Evolutionary conservation across 2,797 vertebrate species (phyloP).

Genomic region (Lepus oiostolus): DNA sequence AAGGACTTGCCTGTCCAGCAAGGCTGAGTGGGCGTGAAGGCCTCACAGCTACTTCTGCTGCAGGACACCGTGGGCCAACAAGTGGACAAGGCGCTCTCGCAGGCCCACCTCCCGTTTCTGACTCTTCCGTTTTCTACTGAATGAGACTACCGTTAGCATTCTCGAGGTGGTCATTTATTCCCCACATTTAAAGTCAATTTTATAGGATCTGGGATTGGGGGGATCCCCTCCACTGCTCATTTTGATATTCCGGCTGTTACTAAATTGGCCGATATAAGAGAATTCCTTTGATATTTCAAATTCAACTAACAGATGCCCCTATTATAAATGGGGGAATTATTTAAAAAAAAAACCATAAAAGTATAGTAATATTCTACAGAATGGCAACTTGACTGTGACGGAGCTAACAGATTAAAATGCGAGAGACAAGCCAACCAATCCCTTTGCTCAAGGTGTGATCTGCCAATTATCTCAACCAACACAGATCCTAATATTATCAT

Average conservation of each 20-base stretch:
- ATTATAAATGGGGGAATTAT: conserved; percentile 46
- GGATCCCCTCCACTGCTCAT: conserved; percentile 66
- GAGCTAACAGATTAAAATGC: conserved; percentile 68
- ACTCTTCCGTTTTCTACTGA: not conserved
- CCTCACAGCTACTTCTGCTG: not conserved
- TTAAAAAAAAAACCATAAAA: not conserved
- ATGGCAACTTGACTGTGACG: conserved; percentile 62
- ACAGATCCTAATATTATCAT: conserved; percentile 88
- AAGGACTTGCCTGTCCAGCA: not conserved
- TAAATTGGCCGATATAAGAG: conserved; percentile 48
- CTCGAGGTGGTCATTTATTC: not conserved
- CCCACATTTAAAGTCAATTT: not conserved
- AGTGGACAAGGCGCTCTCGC: not conserved
- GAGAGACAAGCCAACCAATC: conserved; percentile 76
- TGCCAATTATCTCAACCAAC: conserved; percentile 87
- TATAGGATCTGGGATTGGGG: conserved; percentile 26
- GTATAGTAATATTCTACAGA: conserved; percentile 52
- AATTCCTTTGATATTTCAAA: conserved; percentile 67
- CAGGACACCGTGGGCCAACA: not conserved
- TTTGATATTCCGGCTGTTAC: conserved; percentile 60
- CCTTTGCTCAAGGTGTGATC: conserved; percentile 83
- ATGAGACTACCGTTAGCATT: not conserved
- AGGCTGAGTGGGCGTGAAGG: not conserved
- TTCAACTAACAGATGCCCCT: conserved; percentile 52
- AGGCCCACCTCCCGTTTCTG: not conserved